Percentiles rank a stretch among this genome's conserved stretches.
These are phyloP conservation scores for Girardinichthys multiradiatus DNA, from an alignment of 2,113 vertebrate species.

Conservation along the genomic window DNA sequence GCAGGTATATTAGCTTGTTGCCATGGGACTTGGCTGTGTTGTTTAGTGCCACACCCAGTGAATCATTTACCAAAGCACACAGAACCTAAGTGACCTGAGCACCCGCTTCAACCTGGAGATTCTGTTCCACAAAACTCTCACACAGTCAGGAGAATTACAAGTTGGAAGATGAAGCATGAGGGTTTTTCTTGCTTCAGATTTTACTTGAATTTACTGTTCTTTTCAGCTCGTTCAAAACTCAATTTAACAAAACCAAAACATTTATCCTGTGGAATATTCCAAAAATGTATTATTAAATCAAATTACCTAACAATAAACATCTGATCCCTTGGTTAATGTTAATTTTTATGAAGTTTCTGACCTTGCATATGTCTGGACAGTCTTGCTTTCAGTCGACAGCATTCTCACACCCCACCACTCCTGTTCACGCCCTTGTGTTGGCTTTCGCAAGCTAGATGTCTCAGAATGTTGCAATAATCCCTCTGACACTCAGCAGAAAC, in stretches of 20 bases:
- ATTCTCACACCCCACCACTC: conserved; percentile 10
- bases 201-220: neutral
- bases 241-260: neutral
- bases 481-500: neutral
- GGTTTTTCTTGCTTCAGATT: neutral
- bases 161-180: neutral
- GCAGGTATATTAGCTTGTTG: conserved; percentile 9
- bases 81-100: neutral
- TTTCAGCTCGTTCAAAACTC: neutral
- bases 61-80: conserved; percentile 56
- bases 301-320: neutral
- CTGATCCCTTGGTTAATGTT: neutral
- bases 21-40: neutral
- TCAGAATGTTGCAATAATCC: conserved; percentile 38
- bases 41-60: conserved; percentile 50
- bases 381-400: neutral
- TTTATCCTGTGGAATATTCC: neutral
- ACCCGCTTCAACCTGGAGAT: neutral
- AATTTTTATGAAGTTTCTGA: neutral
- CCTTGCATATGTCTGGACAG: neutral
- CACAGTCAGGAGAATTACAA: neutral
- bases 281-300: neutral
- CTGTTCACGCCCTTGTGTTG: conserved; percentile 42
- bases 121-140: neutral
- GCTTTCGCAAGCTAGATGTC: conserved; percentile 40